Percentiles rank a stretch among this genome's conserved stretches.
Evolutionary conservation across 92 coral and sea anemone species (phyloP).

Genomic region (Phenganax stokvisi): DNA sequence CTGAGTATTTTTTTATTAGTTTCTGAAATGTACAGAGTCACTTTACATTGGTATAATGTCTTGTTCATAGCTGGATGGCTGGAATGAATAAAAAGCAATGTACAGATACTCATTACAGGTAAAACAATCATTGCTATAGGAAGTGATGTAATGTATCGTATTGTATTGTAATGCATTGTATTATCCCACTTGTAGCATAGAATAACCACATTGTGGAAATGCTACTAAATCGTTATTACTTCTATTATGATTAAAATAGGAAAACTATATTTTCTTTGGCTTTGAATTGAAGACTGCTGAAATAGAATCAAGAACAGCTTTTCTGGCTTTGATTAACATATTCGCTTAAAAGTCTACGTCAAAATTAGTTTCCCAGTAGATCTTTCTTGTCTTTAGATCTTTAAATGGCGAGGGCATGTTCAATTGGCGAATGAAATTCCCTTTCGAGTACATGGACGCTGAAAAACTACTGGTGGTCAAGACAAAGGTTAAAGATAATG

Average conservation of each 20-base stretch:
- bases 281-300: too few relatives aligned
- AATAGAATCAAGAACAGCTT: too few relatives aligned
- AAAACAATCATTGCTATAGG: not conserved
- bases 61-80: conserved; percentile 56
- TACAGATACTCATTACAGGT: conserved; percentile 95
- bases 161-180: not conserved
- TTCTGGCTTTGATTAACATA: too few relatives aligned
- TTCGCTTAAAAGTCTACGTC: too few relatives aligned
- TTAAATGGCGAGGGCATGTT: conserved; percentile 81
- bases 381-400: conserved; percentile 45
- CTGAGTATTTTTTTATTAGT: not conserved
- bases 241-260: too few relatives aligned
- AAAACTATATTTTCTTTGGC: too few relatives aligned
- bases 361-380: not conserved
- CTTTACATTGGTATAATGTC: not conserved
- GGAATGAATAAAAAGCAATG: conserved; percentile 68
- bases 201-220: not conserved
- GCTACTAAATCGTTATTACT: too few relatives aligned
- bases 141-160: not conserved
- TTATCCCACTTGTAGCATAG: not conserved
- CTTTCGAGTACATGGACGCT: conserved; percentile 69
- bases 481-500: conserved; percentile 53
- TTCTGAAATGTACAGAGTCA: not conserved
- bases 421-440: conserved; percentile 77
- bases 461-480: conserved; percentile 71